Conservation (phyloP, 2,888 invertebrate species). For the Serrognathus titanus region DNA sequence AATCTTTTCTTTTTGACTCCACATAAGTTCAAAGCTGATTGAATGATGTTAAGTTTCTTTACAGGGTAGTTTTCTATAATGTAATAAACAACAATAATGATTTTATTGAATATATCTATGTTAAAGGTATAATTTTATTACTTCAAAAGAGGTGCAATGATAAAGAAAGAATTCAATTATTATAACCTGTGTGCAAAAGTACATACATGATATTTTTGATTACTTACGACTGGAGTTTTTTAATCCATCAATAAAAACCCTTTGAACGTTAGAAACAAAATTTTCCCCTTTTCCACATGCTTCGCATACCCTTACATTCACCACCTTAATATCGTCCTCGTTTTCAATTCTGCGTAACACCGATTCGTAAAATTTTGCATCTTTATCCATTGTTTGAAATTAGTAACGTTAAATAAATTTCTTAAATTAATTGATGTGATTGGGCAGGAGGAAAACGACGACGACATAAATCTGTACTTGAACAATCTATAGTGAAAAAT, state of each 20-base stretch:
- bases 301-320: slow-evolving; percentile 3
- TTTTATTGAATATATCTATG: too few species aligned
- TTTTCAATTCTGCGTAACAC: slow-evolving; percentile 17
- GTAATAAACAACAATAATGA: too few species aligned
- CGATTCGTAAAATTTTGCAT: slow-evolving; percentile 11
- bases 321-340: slow-evolving; percentile 14
- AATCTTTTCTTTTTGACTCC: too few species aligned
- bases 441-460: background rate
- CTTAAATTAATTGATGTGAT: background rate
- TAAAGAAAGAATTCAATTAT: too few species aligned
- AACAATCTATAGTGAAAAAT: background rate
- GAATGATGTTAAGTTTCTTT: too few species aligned
- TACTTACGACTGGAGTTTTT: slow-evolving; percentile 6
- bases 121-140: too few species aligned
- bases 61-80: too few species aligned
- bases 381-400: slow-evolving; percentile 1
- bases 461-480: background rate
- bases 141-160: too few species aligned
- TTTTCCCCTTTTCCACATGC: slow-evolving; percentile 25
- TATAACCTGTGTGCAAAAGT: too few species aligned
- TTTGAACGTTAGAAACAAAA: slow-evolving; percentile 25
- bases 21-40: too few species aligned
- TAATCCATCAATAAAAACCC: slow-evolving; percentile 18
- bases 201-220: background rate
- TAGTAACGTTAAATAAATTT: background rate